phyloP scores from a whole-genome alignment of 2,888 invertebrate genomes.

The Teleiodes luculella region DNA sequence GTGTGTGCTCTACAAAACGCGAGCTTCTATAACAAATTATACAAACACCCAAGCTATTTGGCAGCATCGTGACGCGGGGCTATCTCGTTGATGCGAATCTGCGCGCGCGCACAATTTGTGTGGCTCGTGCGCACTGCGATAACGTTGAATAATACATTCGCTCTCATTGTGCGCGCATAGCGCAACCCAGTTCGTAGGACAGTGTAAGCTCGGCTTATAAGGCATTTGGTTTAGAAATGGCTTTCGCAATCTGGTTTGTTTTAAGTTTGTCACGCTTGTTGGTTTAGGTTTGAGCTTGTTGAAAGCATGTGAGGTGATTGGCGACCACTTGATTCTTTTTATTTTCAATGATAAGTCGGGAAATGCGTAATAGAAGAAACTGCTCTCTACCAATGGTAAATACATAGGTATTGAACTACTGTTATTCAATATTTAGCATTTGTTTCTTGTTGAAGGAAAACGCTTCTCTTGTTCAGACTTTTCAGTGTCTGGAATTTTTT shows the following conservation, averaged over 20 bases:
- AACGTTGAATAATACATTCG: conserved; percentile 62
- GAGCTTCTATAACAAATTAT: background rate
- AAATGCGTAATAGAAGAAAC: too few species aligned
- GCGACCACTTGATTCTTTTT: too few species aligned
- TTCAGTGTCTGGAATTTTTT: too few species aligned
- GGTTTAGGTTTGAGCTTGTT: background rate
- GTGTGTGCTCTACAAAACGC: too few species aligned
- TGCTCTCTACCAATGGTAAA: too few species aligned
- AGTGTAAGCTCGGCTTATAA: conserved; percentile 19
- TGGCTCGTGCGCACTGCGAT: conserved; percentile 58
- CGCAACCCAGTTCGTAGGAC: conserved; percentile 32
- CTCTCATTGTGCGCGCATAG: conserved; percentile 48
- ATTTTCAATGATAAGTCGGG: too few species aligned
- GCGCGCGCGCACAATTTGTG: conserved; percentile 59
- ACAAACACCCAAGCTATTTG: background rate
- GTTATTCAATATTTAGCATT: too few species aligned
- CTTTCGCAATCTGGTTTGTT: conserved; percentile 7
- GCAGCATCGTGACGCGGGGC: conserved; percentile 39
- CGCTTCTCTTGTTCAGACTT: too few species aligned
- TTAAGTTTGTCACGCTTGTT: conserved; percentile 3
- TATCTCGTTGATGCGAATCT: conserved; percentile 47
- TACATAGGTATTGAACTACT: too few species aligned
- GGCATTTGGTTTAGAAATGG: conserved; percentile 16
- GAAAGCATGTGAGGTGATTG: too few species aligned
- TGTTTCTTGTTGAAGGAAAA: too few species aligned